Percentiles rank a stretch among this genome's conserved stretches.
Conservation (phyloP, 2,797 vertebrate genomes). For the Taeniopygia guttata region DNA sequence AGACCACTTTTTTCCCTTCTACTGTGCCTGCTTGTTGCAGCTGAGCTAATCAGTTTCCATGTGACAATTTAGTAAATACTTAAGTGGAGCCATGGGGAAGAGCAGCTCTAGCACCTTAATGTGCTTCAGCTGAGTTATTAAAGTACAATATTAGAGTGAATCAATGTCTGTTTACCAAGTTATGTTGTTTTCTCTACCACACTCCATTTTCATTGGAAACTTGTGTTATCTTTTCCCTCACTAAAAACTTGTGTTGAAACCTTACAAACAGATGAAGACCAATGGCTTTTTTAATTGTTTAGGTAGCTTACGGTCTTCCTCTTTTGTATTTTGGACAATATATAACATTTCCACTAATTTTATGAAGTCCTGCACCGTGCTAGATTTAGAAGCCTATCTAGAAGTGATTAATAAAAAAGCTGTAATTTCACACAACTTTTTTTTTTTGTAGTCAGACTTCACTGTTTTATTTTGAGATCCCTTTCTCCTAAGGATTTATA, state of each 20-base stretch:
- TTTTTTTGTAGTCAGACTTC: background rate
- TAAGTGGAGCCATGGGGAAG: background rate
- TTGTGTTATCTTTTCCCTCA: background rate
- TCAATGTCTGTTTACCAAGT: background rate
- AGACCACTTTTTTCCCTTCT: background rate
- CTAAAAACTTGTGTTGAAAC: background rate
- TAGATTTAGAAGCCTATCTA: background rate
- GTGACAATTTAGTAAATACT: background rate
- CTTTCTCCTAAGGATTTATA: background rate
- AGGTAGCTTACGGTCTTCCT: background rate
- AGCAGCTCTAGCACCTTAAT: background rate
- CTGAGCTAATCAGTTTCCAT: background rate
- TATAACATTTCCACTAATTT: background rate
- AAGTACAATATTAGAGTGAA: background rate
- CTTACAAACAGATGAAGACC: background rate
- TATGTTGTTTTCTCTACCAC: background rate
- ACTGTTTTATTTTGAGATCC: background rate
- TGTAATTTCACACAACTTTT: background rate
- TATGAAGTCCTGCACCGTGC: background rate
- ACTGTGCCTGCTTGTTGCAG: background rate
- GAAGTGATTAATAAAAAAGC: background rate
- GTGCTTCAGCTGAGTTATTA: background rate
- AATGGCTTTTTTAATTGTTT: background rate
- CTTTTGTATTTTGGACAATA: background rate
- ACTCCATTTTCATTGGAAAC: background rate